phyloP scores from a whole-genome alignment of 2,113 vertebrate genomes.

The Oreocharis arfaki region DNA sequence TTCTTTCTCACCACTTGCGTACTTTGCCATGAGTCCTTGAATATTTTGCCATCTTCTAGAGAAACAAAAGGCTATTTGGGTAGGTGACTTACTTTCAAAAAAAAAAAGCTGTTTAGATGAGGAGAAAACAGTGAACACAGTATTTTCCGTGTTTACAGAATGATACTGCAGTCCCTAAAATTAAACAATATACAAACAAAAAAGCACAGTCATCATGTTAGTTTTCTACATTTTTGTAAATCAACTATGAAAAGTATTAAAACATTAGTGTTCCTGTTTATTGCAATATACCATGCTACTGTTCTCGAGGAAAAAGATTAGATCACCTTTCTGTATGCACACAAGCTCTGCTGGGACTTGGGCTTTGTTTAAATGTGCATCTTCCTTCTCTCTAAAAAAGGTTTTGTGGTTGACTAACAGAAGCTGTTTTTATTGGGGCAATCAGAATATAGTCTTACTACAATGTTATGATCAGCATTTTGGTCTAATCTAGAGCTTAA shows the following conservation, averaged over 20 bases:
- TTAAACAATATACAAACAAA: not conserved
- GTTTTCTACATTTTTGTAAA: not conserved
- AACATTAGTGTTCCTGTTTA: not conserved
- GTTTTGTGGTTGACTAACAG: not conserved
- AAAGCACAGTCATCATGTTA: fast-evolving
- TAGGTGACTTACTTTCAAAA: not conserved
- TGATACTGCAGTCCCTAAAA: not conserved
- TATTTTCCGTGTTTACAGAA: not conserved
- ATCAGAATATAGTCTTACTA: not conserved
- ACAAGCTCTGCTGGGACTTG: not conserved
- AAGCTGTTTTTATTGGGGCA: not conserved
- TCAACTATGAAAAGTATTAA: not conserved
- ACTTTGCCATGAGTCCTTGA: not conserved
- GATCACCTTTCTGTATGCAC: not conserved
- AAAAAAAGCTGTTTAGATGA: not conserved
- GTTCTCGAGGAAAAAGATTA: not conserved
- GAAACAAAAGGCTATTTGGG: not conserved
- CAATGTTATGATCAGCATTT: not conserved
- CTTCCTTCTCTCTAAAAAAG: not conserved
- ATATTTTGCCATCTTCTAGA: not conserved
- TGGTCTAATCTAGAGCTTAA: not conserved
- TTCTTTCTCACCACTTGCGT: not conserved
- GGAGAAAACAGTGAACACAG: not conserved
- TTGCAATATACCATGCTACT: not conserved
- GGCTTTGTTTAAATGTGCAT: not conserved